Percentiles rank a stretch among this genome's conserved stretches.
Conservation (phyloP, 2,113 vertebrate genomes). For the Xiphorhynchus elegans region DNA sequence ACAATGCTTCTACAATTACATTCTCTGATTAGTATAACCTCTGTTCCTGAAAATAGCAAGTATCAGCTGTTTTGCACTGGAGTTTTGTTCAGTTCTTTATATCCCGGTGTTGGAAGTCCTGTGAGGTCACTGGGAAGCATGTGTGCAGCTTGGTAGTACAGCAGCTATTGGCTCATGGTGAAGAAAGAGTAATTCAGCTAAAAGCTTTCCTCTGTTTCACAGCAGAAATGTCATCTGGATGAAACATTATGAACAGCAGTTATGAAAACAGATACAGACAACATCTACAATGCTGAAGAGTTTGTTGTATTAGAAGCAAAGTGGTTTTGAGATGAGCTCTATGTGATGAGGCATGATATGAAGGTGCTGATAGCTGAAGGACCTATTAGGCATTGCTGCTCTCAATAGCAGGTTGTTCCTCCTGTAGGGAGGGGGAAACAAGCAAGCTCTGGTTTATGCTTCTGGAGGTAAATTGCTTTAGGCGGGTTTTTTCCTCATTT, state of each 20-base stretch:
- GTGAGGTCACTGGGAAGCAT: not conserved
- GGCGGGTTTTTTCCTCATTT: not conserved
- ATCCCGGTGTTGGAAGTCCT: not conserved
- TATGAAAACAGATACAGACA: not conserved
- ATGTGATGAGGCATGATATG: not conserved
- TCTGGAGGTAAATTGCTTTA: not conserved
- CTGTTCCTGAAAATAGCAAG: not conserved
- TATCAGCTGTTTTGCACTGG: not conserved
- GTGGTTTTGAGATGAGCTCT: conserved; percentile 6
- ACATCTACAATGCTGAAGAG: not conserved
- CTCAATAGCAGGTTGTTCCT: not conserved
- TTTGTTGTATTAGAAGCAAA: not conserved
- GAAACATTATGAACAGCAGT: not conserved
- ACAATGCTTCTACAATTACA: not conserved
- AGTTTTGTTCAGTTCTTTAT: not conserved
- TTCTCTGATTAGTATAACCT: not conserved
- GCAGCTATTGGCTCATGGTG: not conserved
- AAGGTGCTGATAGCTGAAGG: not conserved
- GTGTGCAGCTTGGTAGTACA: not conserved
- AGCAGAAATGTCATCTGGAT: not conserved
- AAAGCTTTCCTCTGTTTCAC: conserved; percentile 22
- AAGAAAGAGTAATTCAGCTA: not conserved
- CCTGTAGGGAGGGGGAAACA: not conserved
- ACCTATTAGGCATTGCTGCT: not conserved
- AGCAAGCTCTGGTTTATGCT: not conserved